Evolutionary conservation across 1,140 invertebrate genomes (phyloP).

Genomic region (Diorhabda elongata): DNA sequence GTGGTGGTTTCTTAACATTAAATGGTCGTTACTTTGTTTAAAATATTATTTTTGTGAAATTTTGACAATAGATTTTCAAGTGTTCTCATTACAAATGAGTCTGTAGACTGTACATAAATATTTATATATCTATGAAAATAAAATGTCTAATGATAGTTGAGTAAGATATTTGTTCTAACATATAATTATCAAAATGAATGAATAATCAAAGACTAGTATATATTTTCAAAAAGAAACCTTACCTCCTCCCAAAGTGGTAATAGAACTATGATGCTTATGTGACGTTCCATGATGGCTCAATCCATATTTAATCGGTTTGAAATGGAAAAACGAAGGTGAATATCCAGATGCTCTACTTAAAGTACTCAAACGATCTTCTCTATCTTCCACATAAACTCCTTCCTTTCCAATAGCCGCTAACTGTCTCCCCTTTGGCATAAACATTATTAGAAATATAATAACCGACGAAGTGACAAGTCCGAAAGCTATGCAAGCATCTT

Average conservation of each 20-base stretch:
- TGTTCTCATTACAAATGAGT: no score
- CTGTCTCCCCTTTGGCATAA: constrained; percentile 88
- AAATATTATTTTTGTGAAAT: no score
- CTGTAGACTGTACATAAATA: no score
- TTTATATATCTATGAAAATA: no score
- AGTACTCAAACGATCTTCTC: constrained; percentile 71
- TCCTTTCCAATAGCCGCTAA: constrained; percentile 82
- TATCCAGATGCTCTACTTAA: constrained; percentile 73
- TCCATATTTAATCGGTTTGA: constrained; percentile 75
- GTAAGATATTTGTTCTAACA: no score
- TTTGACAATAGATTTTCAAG: no score
- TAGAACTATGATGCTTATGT: constrained; percentile 51
- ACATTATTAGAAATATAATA: constrained; percentile 87
- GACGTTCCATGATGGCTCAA: constrained; percentile 47
- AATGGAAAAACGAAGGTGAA: constrained; percentile 87
- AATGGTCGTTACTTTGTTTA: no score
- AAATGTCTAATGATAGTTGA: no score
- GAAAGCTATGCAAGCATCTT: constrained; percentile 83
- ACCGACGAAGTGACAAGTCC: constrained; percentile 78
- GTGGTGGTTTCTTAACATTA: no score
- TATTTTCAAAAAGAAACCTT: constrained; percentile 44
- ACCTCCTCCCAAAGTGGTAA: constrained; percentile 60
- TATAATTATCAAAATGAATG: no score
- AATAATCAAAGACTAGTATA: no score
- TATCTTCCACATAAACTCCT: constrained; percentile 71